Conservation (phyloP, 1,140 invertebrate genomes). For the Neodiprion virginianus region DNA sequence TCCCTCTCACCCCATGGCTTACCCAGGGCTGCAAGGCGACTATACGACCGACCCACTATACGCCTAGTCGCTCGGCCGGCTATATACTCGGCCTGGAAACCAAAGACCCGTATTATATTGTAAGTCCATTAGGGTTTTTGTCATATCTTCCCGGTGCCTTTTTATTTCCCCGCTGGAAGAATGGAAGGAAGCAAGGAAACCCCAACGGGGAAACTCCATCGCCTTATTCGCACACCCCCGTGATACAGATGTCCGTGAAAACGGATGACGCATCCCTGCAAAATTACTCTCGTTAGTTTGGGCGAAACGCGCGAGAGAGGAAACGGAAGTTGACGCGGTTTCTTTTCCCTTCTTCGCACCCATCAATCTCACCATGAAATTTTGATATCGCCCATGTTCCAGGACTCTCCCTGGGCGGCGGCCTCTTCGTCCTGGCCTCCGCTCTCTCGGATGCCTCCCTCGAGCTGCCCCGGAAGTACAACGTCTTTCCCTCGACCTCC, state of each 20-base stretch:
- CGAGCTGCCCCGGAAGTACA: conserved; percentile 59
- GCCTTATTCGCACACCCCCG: neutral
- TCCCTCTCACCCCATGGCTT: too few relatives aligned
- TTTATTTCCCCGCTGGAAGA: neutral
- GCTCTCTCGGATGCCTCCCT: conserved; percentile 68
- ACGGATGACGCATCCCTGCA: neutral
- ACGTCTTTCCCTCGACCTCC: conserved; percentile 48
- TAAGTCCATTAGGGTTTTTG: neutral
- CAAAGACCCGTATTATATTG: neutral
- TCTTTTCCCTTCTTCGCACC: too few relatives aligned
- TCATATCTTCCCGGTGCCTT: neutral
- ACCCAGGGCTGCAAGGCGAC: too few relatives aligned
- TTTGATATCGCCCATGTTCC: conserved; percentile 39
- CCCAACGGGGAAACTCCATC: neutral
- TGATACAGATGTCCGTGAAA: too few relatives aligned
- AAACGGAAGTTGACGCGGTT: too few relatives aligned
- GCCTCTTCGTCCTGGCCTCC: conserved; percentile 69
- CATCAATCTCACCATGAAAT: too few relatives aligned
- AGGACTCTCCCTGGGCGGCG: conserved; percentile 70
- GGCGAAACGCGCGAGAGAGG: too few relatives aligned
- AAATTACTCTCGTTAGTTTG: neutral
- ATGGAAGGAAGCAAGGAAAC: too few relatives aligned
- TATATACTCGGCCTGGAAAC: too few relatives aligned
- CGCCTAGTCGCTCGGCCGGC: too few relatives aligned
- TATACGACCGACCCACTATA: too few relatives aligned